A percentile compares a stretch with the other conserved stretches of the same genome.
phyloP scores from a whole-genome alignment of 2,113 vertebrate species.

The Sceloporus undulatus region DNA sequence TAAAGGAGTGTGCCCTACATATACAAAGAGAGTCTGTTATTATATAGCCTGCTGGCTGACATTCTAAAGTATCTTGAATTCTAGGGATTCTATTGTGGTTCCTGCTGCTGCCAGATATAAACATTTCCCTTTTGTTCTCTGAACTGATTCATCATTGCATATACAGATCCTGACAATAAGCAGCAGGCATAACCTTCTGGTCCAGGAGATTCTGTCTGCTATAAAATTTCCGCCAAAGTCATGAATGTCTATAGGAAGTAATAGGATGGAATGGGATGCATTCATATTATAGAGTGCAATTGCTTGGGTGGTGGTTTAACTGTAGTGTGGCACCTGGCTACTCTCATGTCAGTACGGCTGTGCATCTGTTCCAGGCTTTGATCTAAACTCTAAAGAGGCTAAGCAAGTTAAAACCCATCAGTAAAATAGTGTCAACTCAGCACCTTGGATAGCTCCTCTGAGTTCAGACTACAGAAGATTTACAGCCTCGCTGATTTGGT shows the following conservation, averaged over 20 bases:
- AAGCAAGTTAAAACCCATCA: neutral
- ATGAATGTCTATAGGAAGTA: neutral
- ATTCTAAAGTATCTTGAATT: conserved; percentile 30
- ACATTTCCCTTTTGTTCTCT: conserved; percentile 31
- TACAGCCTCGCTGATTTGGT: too few species aligned
- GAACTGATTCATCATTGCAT: conserved; percentile 2
- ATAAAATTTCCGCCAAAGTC: neutral
- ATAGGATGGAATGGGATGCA: neutral
- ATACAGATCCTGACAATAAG: conserved; percentile 18
- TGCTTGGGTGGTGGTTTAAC: neutral
- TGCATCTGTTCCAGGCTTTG: too few species aligned
- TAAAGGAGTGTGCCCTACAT: conserved; percentile 22
- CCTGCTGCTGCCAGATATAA: conserved; percentile 47
- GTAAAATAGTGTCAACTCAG: too few species aligned
- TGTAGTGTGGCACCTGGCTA: neutral
- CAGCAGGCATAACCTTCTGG: neutral
- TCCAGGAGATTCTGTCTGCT: neutral
- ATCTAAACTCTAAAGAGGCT: neutral
- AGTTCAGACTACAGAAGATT: too few species aligned
- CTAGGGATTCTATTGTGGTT: conserved; percentile 19
- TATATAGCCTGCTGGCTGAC: conserved; percentile 43
- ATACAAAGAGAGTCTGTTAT: conserved; percentile 7
- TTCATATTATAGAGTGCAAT: neutral
- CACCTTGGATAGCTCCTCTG: too few species aligned
- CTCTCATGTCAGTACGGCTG: too few species aligned